Conservation (phyloP, 2,113 vertebrate species). For the Lycaon pictus region DNA sequence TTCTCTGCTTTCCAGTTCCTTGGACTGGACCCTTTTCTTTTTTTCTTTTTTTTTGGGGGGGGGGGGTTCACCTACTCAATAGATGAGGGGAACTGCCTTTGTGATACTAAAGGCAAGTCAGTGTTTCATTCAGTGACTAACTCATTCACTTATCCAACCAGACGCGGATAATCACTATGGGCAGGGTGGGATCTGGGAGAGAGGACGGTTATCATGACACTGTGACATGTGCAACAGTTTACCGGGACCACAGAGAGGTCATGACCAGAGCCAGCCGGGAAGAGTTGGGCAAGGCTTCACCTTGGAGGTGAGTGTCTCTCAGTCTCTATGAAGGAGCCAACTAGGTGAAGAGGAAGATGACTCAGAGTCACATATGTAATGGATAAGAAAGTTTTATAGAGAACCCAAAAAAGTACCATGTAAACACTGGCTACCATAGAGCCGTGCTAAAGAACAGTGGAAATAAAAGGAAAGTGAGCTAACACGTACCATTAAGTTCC, state of each 20-base stretch:
- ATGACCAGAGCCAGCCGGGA: not conserved
- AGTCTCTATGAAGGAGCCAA: not conserved
- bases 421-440: not conserved
- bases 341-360: not conserved
- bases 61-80: not conserved
- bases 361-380: accelerated
- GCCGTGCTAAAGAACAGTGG: no score
- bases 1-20: not conserved
- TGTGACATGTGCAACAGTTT: accelerated
- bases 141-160: not conserved
- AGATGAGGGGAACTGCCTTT: not conserved
- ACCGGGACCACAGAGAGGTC: not conserved
- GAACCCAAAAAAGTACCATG: not conserved
- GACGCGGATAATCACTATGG: not conserved
- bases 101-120: not conserved
- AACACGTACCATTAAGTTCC: accelerated
- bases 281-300: not conserved
- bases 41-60: no score
- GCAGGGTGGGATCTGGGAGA: not conserved
- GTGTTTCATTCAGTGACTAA: not conserved
- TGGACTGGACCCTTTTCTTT: not conserved
- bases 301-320: not conserved
- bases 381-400: not conserved
- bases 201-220: not conserved
- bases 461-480: not conserved